These are phyloP conservation scores for Brachystomella parvula DNA, from an alignment of 1,140 invertebrate genomes.

Conservation along the genomic window DNA sequence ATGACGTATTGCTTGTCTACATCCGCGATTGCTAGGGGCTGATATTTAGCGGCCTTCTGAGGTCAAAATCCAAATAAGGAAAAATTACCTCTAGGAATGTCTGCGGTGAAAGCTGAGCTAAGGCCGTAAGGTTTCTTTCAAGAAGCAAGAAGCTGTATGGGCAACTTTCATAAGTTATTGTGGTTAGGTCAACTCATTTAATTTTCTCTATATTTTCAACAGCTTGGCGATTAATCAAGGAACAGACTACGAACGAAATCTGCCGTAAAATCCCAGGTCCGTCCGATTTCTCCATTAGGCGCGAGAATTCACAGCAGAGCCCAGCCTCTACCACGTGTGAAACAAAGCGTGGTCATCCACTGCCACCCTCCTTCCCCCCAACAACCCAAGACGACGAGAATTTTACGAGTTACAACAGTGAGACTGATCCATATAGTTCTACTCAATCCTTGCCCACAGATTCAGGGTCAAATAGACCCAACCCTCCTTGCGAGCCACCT, in stretches of 20 bases:
- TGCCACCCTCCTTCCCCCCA: background rate
- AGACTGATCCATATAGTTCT: constrained; percentile 17
- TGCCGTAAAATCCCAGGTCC: background rate
- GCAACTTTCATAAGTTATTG: no score
- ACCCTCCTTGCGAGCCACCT: background rate
- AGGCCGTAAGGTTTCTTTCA: no score
- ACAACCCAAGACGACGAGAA: background rate
- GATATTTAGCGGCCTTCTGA: no score
- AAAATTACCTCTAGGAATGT: no score
- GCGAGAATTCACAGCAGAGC: background rate
- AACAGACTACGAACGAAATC: background rate
- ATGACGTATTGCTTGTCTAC: no score
- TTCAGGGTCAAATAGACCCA: background rate
- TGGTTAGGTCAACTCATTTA: no score
- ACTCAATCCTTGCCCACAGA: background rate
- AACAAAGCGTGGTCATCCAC: background rate
- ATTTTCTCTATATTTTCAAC: background rate
- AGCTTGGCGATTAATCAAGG: background rate
- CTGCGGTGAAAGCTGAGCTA: no score
- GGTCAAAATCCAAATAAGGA: no score
- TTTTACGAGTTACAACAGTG: constrained; percentile 2
- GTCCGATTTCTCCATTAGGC: background rate
- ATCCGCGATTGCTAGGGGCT: no score
- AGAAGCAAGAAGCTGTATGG: background rate
- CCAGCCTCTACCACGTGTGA: background rate